A percentile compares a stretch with the other conserved stretches of the same genome.
These are phyloP conservation scores for Tangara arthus DNA, from an alignment of 2,797 vertebrate species.

Conservation along the genomic window DNA sequence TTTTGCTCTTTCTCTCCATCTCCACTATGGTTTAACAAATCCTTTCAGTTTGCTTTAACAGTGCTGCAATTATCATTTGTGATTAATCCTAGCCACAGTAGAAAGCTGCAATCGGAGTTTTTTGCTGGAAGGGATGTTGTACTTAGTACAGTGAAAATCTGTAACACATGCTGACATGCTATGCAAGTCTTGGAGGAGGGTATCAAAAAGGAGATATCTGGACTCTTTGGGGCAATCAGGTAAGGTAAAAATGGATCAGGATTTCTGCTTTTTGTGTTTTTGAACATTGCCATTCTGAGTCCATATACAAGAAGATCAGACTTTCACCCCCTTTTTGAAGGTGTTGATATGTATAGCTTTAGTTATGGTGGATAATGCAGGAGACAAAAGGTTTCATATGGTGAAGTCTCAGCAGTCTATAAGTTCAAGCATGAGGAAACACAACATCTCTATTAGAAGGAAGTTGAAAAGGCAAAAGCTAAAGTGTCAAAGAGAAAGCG, in stretches of 20 bases:
- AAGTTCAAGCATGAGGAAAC: background rate
- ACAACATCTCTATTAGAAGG: background rate
- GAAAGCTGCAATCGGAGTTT: background rate
- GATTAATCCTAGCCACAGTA: background rate
- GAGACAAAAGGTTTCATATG: background rate
- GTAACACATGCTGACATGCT: background rate
- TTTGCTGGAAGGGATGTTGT: background rate
- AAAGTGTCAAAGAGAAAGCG: background rate
- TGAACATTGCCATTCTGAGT: background rate
- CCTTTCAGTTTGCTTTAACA: background rate
- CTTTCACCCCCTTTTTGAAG: background rate
- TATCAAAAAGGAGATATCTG: background rate
- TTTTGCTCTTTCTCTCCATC: background rate
- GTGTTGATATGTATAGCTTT: background rate
- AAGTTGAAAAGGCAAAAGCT: background rate
- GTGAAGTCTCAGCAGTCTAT: background rate
- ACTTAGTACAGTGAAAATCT: background rate
- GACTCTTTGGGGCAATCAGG: background rate
- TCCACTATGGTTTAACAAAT: background rate
- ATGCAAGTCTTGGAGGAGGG: background rate
- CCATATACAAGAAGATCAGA: background rate
- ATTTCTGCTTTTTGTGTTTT: background rate
- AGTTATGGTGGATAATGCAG: background rate
- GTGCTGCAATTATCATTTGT: background rate
- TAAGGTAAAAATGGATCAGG: background rate